Evolutionary conservation across 2,113 vertebrate species (phyloP).

Genomic region (Melanerpes formicivorus): DNA sequence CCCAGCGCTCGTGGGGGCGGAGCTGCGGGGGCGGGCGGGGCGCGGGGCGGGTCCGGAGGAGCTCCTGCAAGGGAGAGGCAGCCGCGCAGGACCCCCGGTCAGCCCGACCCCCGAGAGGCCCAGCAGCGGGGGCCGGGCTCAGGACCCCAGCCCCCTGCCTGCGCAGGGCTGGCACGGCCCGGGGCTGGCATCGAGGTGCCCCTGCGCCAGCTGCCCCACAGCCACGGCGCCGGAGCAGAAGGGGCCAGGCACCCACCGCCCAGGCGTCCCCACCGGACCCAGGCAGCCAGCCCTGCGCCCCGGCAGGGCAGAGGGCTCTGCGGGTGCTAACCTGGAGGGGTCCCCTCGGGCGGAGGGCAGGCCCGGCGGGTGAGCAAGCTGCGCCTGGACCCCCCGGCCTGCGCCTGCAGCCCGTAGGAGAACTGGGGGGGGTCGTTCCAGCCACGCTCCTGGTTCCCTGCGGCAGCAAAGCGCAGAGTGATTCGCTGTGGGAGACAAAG

Average conservation of each 20-base stretch:
- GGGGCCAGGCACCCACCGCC: neutral
- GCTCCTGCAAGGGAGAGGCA: constrained; percentile 9
- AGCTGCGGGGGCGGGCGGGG: neutral
- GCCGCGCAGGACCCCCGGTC: neutral
- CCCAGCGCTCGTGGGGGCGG: constrained; percentile 55
- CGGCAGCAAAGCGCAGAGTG: neutral
- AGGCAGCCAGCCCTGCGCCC: too few species aligned
- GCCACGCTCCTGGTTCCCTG: constrained; percentile 91
- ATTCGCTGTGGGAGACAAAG: neutral
- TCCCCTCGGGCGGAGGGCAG: neutral
- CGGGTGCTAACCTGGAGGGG: constrained; percentile 40
- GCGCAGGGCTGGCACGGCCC: neutral
- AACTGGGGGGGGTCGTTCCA: constrained; percentile 97
- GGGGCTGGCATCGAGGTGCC: too few species aligned
- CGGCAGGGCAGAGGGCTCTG: neutral
- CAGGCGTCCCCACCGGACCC: neutral
- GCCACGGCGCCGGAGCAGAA: too few species aligned
- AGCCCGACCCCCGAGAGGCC: too few species aligned
- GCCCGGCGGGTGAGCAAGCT: constrained; percentile 80
- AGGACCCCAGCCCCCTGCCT: neutral
- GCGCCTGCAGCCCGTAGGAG: constrained; percentile 87
- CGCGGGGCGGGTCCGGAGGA: neutral
- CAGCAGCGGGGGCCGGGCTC: neutral
- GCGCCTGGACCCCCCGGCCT: constrained; percentile 70
- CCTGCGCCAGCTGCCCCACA: too few species aligned